A percentile compares a stretch with the other conserved stretches of the same genome.
phyloP scores from a whole-genome alignment of 1,140 invertebrate genomes.

The Drosophila kurseongensis region DNA sequence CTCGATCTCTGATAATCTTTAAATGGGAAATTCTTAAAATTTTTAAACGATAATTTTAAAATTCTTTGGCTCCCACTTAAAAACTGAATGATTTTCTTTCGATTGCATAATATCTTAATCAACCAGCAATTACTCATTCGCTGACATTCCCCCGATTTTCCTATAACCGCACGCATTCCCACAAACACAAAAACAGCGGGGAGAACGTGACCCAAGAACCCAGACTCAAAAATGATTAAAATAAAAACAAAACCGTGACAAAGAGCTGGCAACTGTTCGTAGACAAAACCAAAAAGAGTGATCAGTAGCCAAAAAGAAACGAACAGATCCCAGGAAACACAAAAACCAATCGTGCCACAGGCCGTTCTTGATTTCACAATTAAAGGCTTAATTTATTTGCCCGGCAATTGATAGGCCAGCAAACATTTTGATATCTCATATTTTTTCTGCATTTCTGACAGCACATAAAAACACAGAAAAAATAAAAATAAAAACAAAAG shows the following conservation, averaged over 20 bases:
- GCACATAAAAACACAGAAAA: constrained; percentile 60
- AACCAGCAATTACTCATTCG: constrained; percentile 37
- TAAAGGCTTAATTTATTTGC: constrained; percentile 76
- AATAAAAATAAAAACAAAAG: constrained; percentile 30
- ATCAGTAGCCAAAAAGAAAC: constrained; percentile 17
- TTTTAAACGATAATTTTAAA: background rate
- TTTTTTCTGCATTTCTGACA: constrained; percentile 62
- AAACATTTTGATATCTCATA: constrained; percentile 53
- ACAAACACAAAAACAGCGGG: constrained; percentile 8
- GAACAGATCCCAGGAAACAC: constrained; percentile 21
- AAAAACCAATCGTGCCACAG: constrained; percentile 57
- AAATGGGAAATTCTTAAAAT: background rate
- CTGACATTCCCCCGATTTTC: constrained; percentile 29
- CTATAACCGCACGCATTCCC: constrained; percentile 25
- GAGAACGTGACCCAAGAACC: constrained; percentile 64
- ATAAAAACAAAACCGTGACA: constrained; percentile 57
- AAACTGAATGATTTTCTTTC: background rate
- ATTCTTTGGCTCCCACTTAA: background rate
- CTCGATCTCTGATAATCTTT: too few species aligned
- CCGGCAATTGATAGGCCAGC: constrained; percentile 58
- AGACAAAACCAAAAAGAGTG: constrained; percentile 14
- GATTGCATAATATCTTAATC: constrained; percentile 40
- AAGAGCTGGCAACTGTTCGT: constrained; percentile 17
- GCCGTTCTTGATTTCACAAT: constrained; percentile 76
- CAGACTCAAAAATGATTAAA: constrained; percentile 27